A percentile compares a stretch with the other conserved stretches of the same genome.
Evolutionary conservation across 2,113 vertebrate species (phyloP).

Genomic region (Hippolais icterina): DNA sequence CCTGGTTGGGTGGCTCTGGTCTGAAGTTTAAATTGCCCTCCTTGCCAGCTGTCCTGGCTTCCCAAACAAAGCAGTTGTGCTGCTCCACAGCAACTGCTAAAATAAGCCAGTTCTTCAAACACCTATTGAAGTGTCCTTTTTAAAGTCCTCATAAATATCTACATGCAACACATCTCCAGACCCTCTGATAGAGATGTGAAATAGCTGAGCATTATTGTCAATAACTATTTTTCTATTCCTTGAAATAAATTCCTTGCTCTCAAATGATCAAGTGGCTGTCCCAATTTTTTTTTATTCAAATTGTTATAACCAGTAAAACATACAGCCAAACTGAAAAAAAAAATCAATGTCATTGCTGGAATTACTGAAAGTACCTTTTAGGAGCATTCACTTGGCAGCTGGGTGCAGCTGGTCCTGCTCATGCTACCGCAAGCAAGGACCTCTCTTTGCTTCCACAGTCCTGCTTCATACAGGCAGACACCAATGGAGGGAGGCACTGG

Average conservation of each 20-base stretch:
- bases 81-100: not conserved
- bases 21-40: not conserved
- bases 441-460: not conserved
- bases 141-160: not conserved
- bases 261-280: not conserved
- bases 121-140: not conserved
- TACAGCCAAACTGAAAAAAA: not conserved
- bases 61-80: not conserved
- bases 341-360: not conserved
- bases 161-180: accelerated
- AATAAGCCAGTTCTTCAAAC: not conserved
- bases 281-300: not conserved
- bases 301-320: not conserved
- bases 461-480: not conserved
- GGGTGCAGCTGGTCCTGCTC: not conserved
- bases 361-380: not conserved
- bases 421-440: not conserved
- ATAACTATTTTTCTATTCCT: not conserved
- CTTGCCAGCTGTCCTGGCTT: not conserved
- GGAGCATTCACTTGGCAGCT: accelerated
- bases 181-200: not conserved
- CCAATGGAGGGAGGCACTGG: not conserved
- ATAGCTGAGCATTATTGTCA: not conserved
- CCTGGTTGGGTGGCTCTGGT: not conserved
- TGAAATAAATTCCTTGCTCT: not conserved